Evolutionary conservation across 2,888 invertebrate species (phyloP), one percentile per base, ranked within the genome.

Genomic region (Eupsilia transversa): DNA sequence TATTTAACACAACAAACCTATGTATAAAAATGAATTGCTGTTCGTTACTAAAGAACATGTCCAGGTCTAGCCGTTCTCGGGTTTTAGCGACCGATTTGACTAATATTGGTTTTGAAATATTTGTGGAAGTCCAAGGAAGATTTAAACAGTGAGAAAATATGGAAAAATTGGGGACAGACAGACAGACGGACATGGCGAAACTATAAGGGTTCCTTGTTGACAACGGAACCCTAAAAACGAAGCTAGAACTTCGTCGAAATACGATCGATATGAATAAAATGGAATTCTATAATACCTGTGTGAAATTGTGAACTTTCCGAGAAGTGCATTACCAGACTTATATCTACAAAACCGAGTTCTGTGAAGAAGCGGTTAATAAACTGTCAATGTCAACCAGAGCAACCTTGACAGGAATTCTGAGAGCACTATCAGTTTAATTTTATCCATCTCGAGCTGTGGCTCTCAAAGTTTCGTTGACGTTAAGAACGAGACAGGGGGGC

Each of bases 401-500:
- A 89, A 82, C 91, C 91, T 90, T 90, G 88, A 79, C 71, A 76
- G 68, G 70, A 84, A 86, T 87, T 87, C 88, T 79, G 74, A 85
- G 83, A 84, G 83, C 61, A 52, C 73, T 86, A 87, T 87, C 86
- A 83, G 76, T 80, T 72, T 52, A 68, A 73, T 74, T 77, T 67
- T 78, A 87, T 85, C 63, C 77, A 79, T 73, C 73, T 68, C 5
- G n/a, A 54, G 12, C 57, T 7, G n/a, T 33, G 60, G 33, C 20
- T 66, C 76, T 83, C 83, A 87, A 86, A 86, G 63, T 82, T 73
- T 80, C 33, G n/a, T 35, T 1, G 33, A 23, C 23, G 12, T 56
- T 27, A 4, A n/a, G 12, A 6, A 41, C 65, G 56, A 83, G 84
- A 80, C 84, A 56, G 41, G 2, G 23, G 20, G 73, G 59, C 73